phyloP scores from a whole-genome alignment of 2,888 invertebrate species.

The Campoletis raptor region DNA sequence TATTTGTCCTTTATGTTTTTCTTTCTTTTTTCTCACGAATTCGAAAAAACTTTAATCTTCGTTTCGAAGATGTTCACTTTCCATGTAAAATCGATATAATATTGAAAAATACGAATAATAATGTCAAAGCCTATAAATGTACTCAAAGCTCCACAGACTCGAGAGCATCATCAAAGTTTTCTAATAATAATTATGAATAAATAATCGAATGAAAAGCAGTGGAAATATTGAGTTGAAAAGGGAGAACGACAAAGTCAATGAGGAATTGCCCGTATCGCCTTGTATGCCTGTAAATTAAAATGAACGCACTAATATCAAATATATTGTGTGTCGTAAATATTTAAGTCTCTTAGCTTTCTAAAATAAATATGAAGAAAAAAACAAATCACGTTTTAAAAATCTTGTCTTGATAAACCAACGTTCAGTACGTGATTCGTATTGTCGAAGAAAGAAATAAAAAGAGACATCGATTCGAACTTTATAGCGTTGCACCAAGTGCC shows the following conservation, averaged over 20 bases:
- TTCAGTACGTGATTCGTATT: conserved; percentile 3
- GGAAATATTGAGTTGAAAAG: background rate
- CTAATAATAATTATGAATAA: background rate
- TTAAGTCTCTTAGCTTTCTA: conserved; percentile 73
- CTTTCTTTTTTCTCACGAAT: background rate
- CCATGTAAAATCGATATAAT: conserved; percentile 1
- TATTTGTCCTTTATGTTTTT: background rate
- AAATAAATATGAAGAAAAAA: conserved; percentile 1
- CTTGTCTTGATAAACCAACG: conserved; percentile 16
- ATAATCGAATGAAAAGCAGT: background rate
- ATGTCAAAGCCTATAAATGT: conserved; percentile 40
- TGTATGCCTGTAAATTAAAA: conserved; percentile 74
- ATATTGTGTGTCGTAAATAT: conserved; percentile 74
- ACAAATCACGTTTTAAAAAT: conserved; percentile 13
- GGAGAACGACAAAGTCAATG: conserved; percentile 44
- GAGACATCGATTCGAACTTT: conserved; percentile 72
- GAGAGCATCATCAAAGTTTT: conserved; percentile 20
- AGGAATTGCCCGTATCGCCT: conserved; percentile 75
- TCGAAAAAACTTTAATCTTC: background rate
- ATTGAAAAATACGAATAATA: conserved; percentile 4
- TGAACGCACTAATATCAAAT: conserved; percentile 74
- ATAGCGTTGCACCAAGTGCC: conserved; percentile 79
- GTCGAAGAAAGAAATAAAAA: background rate
- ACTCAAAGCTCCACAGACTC: conserved; percentile 36
- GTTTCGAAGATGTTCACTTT: conserved; percentile 1